phyloP scores from a whole-genome alignment of 1,140 invertebrate species.

The Phenacoccus solenopsis region DNA sequence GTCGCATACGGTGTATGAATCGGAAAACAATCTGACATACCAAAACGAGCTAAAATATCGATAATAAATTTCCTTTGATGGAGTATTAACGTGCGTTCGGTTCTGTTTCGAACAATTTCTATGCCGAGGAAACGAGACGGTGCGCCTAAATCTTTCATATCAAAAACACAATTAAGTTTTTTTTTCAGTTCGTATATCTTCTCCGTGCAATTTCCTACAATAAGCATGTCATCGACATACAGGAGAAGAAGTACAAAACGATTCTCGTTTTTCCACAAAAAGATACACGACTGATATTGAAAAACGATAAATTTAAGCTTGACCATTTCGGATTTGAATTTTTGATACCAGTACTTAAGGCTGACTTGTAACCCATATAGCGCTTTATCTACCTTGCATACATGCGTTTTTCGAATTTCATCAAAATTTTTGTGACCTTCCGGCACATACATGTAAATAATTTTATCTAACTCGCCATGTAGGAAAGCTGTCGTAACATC shows the following conservation, averaged over 20 bases:
- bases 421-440: too few relatives aligned
- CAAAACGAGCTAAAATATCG: constrained; percentile 19
- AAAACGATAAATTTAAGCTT: constrained; percentile 14
- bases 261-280: not conserved
- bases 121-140: constrained; percentile 6
- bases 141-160: not conserved
- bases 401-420: constrained; percentile 22
- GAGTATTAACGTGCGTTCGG: not conserved
- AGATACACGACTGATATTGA: too few relatives aligned
- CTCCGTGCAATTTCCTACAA: not conserved
- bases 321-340: constrained; percentile 5
- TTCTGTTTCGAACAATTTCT: not conserved
- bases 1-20: constrained; percentile 8
- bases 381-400: too few relatives aligned
- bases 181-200: constrained; percentile 10
- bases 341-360: constrained; percentile 28
- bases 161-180: constrained; percentile 19
- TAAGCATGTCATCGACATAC: constrained; percentile 21
- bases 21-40: constrained; percentile 7
- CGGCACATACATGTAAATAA: constrained; percentile 12
- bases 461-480: constrained; percentile 11
- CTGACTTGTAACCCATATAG: constrained; percentile 36
- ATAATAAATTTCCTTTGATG: constrained; percentile 1
- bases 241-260: not conserved
- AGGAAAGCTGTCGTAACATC: constrained; percentile 19